Conservation (phyloP, 2,888 invertebrate genomes). For the Galeruca laticollis region DNA sequence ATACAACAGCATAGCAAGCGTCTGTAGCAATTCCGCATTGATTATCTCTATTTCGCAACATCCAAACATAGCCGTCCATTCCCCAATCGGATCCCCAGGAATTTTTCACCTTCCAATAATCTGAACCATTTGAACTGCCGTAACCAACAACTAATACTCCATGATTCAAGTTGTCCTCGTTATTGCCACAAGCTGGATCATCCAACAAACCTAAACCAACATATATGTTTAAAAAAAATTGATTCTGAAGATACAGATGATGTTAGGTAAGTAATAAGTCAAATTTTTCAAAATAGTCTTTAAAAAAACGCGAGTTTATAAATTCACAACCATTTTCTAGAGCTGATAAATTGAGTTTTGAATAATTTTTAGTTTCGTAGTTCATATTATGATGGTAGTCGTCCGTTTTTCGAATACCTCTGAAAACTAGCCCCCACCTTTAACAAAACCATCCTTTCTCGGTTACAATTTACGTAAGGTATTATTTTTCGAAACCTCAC, state of each 20-base stretch:
- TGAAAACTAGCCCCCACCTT: too few species aligned
- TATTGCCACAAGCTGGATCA: constrained; percentile 79
- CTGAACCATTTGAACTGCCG: constrained; percentile 78
- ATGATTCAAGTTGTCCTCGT: constrained; percentile 75
- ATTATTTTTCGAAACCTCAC: too few species aligned
- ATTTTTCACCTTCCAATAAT: constrained; percentile 90
- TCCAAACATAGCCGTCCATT: constrained; percentile 85
- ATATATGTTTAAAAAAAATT: background rate
- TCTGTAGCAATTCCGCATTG: constrained; percentile 26
- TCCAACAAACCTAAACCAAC: constrained; percentile 56
- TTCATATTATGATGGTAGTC: too few species aligned
- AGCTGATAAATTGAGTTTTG: too few species aligned
- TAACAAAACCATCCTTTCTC: too few species aligned
- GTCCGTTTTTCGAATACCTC: too few species aligned
- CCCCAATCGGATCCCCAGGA: constrained; percentile 88
- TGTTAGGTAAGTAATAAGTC: too few species aligned
- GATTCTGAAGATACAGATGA: too few species aligned
- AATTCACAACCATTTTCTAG: background rate
- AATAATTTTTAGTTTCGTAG: too few species aligned
- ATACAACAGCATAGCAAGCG: constrained; percentile 1
- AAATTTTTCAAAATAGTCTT: too few species aligned
- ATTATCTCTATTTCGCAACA: constrained; percentile 78
- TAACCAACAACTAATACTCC: constrained; percentile 88
- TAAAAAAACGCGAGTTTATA: background rate
- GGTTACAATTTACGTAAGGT: too few species aligned